Evolutionary conservation across 2,888 invertebrate species (phyloP).

Genomic region (Opisthograptis luteolata): DNA sequence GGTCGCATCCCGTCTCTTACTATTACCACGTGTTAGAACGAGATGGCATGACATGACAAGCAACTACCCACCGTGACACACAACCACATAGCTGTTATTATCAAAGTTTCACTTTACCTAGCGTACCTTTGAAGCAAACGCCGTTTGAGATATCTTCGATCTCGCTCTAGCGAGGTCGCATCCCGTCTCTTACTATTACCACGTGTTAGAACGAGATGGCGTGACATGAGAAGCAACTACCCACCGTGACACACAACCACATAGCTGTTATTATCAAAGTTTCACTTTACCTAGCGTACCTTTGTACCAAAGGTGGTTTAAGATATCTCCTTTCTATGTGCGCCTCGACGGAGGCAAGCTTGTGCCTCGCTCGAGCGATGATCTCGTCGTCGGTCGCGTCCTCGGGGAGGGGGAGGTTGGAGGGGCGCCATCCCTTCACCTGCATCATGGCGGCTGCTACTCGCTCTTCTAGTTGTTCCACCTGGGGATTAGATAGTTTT

Average conservation of each 20-base stretch:
- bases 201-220: constrained; percentile 11
- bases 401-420: constrained; percentile 71
- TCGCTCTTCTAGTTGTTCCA: constrained; percentile 95
- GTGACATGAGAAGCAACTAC: constrained; percentile 24
- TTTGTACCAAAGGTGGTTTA: constrained; percentile 93
- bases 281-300: constrained; percentile 74
- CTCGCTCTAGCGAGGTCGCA: constrained; percentile 86
- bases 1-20: constrained; percentile 17
- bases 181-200: constrained; percentile 9
- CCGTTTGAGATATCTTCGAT: constrained; percentile 95
- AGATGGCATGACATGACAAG: constrained; percentile 21
- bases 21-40: not conserved
- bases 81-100: constrained; percentile 58
- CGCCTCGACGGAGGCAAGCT: constrained; percentile 92
- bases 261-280: constrained; percentile 28
- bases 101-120: constrained; percentile 60
- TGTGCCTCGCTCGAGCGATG: constrained; percentile 86
- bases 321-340: constrained; percentile 97
- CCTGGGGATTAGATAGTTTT: constrained; percentile 66
- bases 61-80: constrained; percentile 29
- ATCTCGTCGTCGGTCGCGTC: constrained; percentile 84
- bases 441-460: constrained; percentile 95
- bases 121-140: constrained; percentile 89
- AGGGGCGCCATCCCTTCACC: constrained; percentile 93
- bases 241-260: constrained; percentile 25